Evolutionary conservation across 2,888 invertebrate species (phyloP), one percentile per base, ranked within the genome.

Genomic region (Ectropis crepuscularia): DNA sequence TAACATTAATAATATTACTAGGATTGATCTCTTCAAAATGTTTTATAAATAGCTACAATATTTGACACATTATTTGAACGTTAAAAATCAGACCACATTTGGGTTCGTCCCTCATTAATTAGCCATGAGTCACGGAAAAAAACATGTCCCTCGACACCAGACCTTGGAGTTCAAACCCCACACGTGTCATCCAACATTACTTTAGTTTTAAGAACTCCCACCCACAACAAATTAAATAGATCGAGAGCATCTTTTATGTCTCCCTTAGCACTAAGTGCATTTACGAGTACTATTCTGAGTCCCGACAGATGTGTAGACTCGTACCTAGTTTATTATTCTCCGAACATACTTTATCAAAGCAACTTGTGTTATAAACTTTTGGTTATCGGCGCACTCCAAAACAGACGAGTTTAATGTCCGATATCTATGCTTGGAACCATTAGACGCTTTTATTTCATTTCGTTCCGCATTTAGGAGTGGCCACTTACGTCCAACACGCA

Each of bases 221-320:
- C 88, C 88, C 81, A 86, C 86, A 75, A 72, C 76, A 83, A 86
- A 86, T 90, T 88, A 89, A 87, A 86, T 86, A 87, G 84, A 83
- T 84, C 83, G 85, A 82, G 83, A 83, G 82, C 87, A 87, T 89
- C 87, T 87, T 88, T 90, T 89, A 89, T 88, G 83, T 83, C 86
- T 85, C 85, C 83, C 75, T 81, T 80, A 74, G 79, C 81, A 83
- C 82, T 91, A 90, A 90, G 90, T 90, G 90, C 89, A 87, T 90
- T 90, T 87, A 85, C 88, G 84, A 86, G 88, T 88, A 85, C 80
- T 85, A 83, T 85, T 85, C 82, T 81, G 81, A 80, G 80, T 65
- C 61, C 71, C 67, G 72, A 74, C 81, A 82, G 84, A 85, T 82
- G 79, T 79, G 53, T 45, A 58, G 63, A 46, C 45, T 45, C 36